Evolutionary conservation across 2,797 vertebrate genomes (phyloP).

Genomic region (Lacerta agilis): DNA sequence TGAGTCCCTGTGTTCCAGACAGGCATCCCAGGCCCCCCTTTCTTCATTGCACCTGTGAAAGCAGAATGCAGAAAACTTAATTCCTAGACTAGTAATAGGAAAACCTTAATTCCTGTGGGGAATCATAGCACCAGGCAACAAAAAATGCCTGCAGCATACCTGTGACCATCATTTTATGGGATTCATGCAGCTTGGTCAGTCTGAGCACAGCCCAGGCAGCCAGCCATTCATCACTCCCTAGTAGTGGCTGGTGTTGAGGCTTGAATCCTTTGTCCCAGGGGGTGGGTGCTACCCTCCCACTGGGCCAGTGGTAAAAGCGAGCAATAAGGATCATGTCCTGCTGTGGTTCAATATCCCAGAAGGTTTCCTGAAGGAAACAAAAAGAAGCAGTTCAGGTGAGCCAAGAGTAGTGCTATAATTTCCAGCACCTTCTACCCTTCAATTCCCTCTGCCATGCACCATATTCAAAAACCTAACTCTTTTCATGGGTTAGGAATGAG

Average conservation of each 20-base stretch:
- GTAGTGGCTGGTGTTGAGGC: constrained; percentile 33
- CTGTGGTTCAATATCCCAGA: constrained; percentile 38
- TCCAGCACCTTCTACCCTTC: background rate
- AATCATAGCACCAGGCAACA: background rate
- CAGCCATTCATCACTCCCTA: constrained; percentile 53
- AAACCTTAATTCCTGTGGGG: background rate
- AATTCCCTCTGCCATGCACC: background rate
- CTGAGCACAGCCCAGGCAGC: constrained; percentile 55
- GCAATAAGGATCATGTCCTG: constrained; percentile 61
- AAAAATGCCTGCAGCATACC: background rate
- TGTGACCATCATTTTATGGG: constrained; percentile 31
- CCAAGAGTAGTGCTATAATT: background rate
- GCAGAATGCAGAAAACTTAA: background rate
- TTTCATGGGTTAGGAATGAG: background rate
- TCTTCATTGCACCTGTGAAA: background rate
- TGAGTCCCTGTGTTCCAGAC: constrained; percentile 64
- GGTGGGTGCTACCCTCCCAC: constrained; percentile 37
- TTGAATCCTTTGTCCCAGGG: constrained; percentile 49
- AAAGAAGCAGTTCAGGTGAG: background rate
- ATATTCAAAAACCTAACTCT: background rate
- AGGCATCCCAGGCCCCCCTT: background rate
- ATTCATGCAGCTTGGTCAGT: constrained; percentile 34
- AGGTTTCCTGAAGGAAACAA: constrained; percentile 46
- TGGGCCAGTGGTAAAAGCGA: constrained; percentile 67
- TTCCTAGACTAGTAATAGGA: background rate